Base-by-base conservation (phyloP, 2,888 invertebrate species). In the Xylophagus ater region DNA sequence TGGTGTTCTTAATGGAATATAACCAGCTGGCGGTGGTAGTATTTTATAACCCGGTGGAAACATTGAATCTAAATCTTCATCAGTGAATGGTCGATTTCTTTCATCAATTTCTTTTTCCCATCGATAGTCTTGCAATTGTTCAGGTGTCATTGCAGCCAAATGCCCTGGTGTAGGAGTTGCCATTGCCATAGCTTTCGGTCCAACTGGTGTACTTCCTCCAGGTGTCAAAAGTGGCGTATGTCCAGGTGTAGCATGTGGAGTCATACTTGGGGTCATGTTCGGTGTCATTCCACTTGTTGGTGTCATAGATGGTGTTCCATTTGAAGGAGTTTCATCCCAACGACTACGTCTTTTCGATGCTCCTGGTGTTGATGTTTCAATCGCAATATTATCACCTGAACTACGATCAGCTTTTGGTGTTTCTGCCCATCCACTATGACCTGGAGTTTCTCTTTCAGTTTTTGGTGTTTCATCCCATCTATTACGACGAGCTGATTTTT, bases 391-490 rank as follows among this genome's bases (percentile, higher is more conserved):
- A 30, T 73, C 70, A 9, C 77, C 79, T 2, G 76, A 75, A 4
- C 81, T 80, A 39, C 96, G 77, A 60, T 96, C 94, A 0, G 94
- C 90, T 45, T 92, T 81, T 0, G 98, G 98, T 0, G 98, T 99
- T 67, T 98, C 98, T 12, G 97, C 97, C 98, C 98, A 98, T 2
- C 97, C 97, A 58, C 92, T 89, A 62, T 96, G 90, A 0, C 92
- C 94, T 0, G 96, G 94, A 1, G 96, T 96, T 70, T 94, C 94
- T 60, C 94, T 73, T 59, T 94, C 94, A 4, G 94, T 93, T 69
- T 92, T 92, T 2, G 98, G 98, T 1, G 98, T 98, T 66, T 98
- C 98, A 65, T 98, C 98, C 98, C 98, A 98, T 43, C 98, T 79
- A 69, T 98, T 98, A 32, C 96, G 75, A 9, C 97, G 69, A 13